These are phyloP conservation scores for Boloria euphrosyne DNA, from an alignment of 2,888 invertebrate genomes.

Conservation along the genomic window DNA sequence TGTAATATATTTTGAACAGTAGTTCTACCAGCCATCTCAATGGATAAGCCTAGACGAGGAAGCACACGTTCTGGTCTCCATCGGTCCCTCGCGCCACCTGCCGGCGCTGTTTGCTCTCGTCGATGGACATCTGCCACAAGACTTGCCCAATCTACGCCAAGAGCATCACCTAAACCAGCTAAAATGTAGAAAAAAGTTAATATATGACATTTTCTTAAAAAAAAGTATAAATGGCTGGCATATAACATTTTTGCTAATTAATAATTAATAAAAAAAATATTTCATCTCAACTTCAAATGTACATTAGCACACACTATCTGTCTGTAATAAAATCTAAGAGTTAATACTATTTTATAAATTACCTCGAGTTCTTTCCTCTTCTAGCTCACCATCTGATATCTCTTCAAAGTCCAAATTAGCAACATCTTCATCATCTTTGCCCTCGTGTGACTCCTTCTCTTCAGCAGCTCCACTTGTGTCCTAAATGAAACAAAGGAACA, in stretches of 20 bases:
- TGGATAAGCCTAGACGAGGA: conserved; percentile 90
- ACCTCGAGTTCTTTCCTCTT: conserved; percentile 87
- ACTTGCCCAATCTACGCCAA: conserved; percentile 97
- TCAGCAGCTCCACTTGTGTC: conserved; percentile 71
- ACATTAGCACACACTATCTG: neutral
- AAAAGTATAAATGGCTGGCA: no score
- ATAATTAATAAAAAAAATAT: no score
- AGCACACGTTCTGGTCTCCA: conserved; percentile 92
- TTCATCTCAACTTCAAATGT: no score
- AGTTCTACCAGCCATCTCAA: conserved; percentile 87
- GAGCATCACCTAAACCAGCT: conserved; percentile 91
- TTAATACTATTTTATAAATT: conserved; percentile 25
- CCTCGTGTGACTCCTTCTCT: conserved; percentile 76
- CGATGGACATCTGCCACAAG: conserved; percentile 89
- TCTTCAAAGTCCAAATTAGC: conserved; percentile 92
- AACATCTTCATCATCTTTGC: conserved; percentile 87
- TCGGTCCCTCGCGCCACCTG: conserved; percentile 85
- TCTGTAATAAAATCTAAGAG: no score
- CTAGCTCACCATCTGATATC: conserved; percentile 94
- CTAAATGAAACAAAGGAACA: conserved; percentile 42
- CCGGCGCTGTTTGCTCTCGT: conserved; percentile 75
- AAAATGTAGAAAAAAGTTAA: conserved; percentile 1
- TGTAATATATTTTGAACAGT: conserved; percentile 65
- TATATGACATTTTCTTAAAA: no score
- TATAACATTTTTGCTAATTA: no score